phyloP scores from a whole-genome alignment of 2,888 invertebrate species.

The Caenorhabditis macrosperma region DNA sequence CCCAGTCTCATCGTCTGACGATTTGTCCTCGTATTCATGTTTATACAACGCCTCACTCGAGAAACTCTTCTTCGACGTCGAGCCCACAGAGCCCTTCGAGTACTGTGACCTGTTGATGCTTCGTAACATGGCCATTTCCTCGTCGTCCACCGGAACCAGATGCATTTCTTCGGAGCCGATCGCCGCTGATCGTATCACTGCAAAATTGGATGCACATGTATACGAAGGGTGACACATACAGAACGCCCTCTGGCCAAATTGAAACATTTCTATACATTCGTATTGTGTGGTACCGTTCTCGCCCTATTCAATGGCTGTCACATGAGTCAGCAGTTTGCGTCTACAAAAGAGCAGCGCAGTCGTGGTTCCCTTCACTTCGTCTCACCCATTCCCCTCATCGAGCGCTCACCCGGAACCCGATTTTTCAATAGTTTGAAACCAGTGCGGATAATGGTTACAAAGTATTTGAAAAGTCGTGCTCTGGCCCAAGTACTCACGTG shows the following conservation, averaged over 20 bases:
- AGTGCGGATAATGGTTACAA: slow-evolving; percentile 41
- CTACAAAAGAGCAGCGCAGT: slow-evolving; percentile 30
- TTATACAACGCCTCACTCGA: slow-evolving; percentile 41
- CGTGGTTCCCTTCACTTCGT: slow-evolving; percentile 5
- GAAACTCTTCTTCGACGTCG: slow-evolving; percentile 14
- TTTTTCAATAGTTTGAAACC: slow-evolving; percentile 53
- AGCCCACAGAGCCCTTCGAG: slow-evolving; percentile 26
- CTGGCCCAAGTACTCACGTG: slow-evolving; percentile 34
- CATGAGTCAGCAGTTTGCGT: slow-evolving; percentile 28
- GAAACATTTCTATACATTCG: slow-evolving; percentile 55
- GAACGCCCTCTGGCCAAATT: slow-evolving; percentile 26
- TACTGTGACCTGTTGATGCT: slow-evolving; percentile 61
- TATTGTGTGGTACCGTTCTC: slow-evolving; percentile 36
- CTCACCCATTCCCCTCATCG: background rate
- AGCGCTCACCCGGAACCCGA: slow-evolving; percentile 24
- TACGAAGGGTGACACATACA: slow-evolving; percentile 39
- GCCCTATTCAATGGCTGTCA: slow-evolving; percentile 28
- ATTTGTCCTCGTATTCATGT: slow-evolving; percentile 60
- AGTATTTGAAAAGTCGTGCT: slow-evolving; percentile 56
- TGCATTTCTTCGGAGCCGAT: slow-evolving; percentile 50
- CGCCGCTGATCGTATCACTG: slow-evolving; percentile 57
- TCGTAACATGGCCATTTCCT: slow-evolving; percentile 59
- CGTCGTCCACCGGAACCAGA: slow-evolving; percentile 51
- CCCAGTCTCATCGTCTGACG: slow-evolving; percentile 33
- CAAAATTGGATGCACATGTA: slow-evolving; percentile 23